These are phyloP conservation scores for Acanthurus lineatus DNA, from an alignment of 2,797 vertebrate genomes.

Conservation along the genomic window DNA sequence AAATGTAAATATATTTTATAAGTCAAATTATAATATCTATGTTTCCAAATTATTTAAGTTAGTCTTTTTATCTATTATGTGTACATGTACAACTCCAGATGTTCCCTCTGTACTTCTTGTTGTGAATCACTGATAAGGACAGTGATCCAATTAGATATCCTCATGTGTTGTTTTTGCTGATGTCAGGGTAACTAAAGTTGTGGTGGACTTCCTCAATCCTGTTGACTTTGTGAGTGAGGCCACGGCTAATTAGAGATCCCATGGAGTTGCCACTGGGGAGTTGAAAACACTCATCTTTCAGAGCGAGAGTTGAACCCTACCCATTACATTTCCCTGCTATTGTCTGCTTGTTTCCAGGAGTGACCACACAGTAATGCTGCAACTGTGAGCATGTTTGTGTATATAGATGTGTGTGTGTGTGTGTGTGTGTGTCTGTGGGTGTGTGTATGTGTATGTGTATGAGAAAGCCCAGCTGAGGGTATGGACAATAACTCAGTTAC, in stretches of 20 bases:
- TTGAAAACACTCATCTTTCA: constrained; percentile 53
- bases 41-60: neutral
- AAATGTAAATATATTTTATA: neutral
- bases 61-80: neutral
- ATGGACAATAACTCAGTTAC: constrained; percentile 43
- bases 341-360: constrained; percentile 76
- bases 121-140: constrained; percentile 4
- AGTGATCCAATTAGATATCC: neutral
- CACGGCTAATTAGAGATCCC: constrained; percentile 48
- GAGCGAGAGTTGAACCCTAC: constrained; percentile 43
- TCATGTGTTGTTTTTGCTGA: constrained; percentile 46
- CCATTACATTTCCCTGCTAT: constrained; percentile 63
- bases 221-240: constrained; percentile 64
- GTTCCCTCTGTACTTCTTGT: neutral
- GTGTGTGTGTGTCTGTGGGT: constrained; percentile 19
- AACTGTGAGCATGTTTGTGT: constrained; percentile 22
- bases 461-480: constrained; percentile 24
- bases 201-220: constrained; percentile 52
- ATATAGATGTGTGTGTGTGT: constrained; percentile 6
- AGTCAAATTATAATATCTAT: neutral
- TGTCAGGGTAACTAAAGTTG: constrained; percentile 60
- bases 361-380: constrained; percentile 65
- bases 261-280: constrained; percentile 36
- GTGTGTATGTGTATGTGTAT: constrained; percentile 27
- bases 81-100: neutral